These are phyloP conservation scores for Anarhynchus alexandrinus DNA, from an alignment of 2,113 vertebrate species.

Conservation along the genomic window DNA sequence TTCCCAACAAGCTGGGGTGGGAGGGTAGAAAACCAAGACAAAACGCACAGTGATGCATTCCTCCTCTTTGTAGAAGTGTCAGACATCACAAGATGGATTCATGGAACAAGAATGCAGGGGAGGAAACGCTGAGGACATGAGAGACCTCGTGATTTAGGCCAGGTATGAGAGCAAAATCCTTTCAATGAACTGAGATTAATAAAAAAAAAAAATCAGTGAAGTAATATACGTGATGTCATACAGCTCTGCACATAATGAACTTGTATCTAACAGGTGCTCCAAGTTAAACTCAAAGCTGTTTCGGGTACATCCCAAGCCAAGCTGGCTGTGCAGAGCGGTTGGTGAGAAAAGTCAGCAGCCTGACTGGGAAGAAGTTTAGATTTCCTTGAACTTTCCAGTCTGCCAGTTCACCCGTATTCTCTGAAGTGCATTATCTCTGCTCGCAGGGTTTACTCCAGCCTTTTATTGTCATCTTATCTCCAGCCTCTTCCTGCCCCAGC, in stretches of 20 bases:
- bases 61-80: neutral
- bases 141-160: neutral
- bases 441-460: neutral
- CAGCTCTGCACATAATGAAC: neutral
- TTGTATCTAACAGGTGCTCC: neutral
- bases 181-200: neutral
- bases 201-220: neutral
- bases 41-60: neutral
- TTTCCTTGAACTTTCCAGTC: slow-evolving; percentile 24
- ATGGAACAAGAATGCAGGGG: neutral
- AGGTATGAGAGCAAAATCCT: neutral
- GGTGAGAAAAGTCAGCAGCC: neutral
- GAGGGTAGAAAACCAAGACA: neutral
- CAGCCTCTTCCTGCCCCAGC: slow-evolving; percentile 32
- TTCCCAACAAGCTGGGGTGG: neutral
- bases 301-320: neutral
- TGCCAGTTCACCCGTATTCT: neutral
- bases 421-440: neutral
- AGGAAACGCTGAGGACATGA: neutral
- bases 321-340: neutral
- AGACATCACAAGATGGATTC: neutral
- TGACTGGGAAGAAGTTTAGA: neutral
- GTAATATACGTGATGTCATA: neutral
- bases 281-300: neutral
- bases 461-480: slow-evolving; percentile 33